These are phyloP conservation scores for Steinernema khuongi DNA, from an alignment of 1,140 invertebrate species.

Conservation along the genomic window DNA sequence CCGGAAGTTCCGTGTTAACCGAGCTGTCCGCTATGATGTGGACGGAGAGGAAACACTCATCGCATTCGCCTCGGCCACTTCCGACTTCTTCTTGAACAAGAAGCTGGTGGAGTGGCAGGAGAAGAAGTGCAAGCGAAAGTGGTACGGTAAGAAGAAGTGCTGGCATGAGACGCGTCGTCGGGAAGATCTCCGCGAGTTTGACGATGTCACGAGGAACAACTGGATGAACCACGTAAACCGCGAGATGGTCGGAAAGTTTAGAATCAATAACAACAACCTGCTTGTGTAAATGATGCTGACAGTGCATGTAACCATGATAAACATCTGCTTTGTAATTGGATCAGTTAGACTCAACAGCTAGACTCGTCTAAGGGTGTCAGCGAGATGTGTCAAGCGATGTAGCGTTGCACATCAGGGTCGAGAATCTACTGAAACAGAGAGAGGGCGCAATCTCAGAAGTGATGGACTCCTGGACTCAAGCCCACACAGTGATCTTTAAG, in stretches of 20 bases:
- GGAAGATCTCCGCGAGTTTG: neutral
- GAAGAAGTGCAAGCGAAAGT: constrained; percentile 13
- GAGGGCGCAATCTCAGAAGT: too few relatives aligned
- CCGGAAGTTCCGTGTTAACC: neutral
- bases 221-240: constrained; percentile 7
- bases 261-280: neutral
- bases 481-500: too few relatives aligned
- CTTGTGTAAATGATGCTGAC: neutral
- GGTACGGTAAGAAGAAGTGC: constrained; percentile 7
- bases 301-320: too few relatives aligned
- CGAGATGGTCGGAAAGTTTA: constrained; percentile 1
- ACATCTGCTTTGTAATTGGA: too few relatives aligned
- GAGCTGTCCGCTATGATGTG: neutral
- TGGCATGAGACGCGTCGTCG: neutral
- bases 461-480: too few relatives aligned
- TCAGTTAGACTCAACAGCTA: too few relatives aligned
- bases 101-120: constrained; percentile 15
- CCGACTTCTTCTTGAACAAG: constrained; percentile 20
- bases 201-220: neutral
- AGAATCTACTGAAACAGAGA: too few relatives aligned
- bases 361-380: too few relatives aligned
- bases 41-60: neutral
- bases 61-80: constrained; percentile 18
- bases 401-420: too few relatives aligned
- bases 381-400: too few relatives aligned